Evolutionary conservation across 1,140 invertebrate genomes (phyloP).

Genomic region (Helicoverpa armigera): DNA sequence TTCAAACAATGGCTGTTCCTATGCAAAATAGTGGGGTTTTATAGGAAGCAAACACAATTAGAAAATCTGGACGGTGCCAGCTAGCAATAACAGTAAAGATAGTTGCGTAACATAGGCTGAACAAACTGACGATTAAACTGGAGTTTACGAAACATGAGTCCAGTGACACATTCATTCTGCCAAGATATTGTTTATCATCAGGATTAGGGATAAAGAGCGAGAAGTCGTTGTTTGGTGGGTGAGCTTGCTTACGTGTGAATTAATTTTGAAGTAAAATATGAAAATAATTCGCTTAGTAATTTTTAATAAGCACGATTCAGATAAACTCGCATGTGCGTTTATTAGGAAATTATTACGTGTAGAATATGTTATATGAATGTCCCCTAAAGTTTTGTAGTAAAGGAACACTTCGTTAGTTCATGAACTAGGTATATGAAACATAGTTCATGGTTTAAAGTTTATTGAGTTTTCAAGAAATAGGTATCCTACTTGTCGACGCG

Average conservation of each 20-base stretch:
- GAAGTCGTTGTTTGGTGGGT: background rate
- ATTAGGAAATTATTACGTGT: too few relatives aligned
- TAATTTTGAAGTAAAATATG: too few relatives aligned
- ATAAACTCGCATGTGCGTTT: too few relatives aligned
- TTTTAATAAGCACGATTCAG: too few relatives aligned
- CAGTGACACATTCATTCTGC: background rate
- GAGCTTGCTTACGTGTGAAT: background rate
- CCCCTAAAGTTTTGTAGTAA: too few relatives aligned
- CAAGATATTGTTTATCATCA: constrained; percentile 9
- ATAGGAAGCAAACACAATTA: constrained; percentile 38
- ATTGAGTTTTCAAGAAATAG: too few relatives aligned
- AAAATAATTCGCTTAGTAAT: too few relatives aligned
- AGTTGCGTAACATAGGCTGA: constrained; percentile 32
- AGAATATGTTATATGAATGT: too few relatives aligned
- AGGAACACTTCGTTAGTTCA: too few relatives aligned
- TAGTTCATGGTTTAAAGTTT: too few relatives aligned
- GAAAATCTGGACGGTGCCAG: constrained; percentile 28
- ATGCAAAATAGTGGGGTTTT: constrained; percentile 22
- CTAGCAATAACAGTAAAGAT: constrained; percentile 26
- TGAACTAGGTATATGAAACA: too few relatives aligned
- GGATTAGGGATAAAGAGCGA: background rate
- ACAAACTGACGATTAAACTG: constrained; percentile 23
- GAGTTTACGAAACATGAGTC: constrained; percentile 7
- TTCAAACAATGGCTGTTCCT: constrained; percentile 5
- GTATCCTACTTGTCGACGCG: too few relatives aligned